phyloP scores from a whole-genome alignment of 35 echinoderm and acorn worm species.

The Diadema setosum region DNA sequence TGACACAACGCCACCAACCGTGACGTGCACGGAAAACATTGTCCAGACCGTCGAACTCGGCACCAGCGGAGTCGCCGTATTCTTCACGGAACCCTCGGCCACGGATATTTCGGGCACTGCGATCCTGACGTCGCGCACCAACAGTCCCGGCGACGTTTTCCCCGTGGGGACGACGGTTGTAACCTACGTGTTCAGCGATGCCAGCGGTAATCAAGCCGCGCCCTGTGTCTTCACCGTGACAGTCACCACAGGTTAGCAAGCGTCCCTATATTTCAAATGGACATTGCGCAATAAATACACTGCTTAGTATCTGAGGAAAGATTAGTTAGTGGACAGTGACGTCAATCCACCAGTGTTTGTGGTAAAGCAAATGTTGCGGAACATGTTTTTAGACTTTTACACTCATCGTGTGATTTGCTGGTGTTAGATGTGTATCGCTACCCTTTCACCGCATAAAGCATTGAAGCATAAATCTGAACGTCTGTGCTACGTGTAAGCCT shows the following conservation, averaged over 20 bases:
- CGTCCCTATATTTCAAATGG: too few species aligned
- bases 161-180: not conserved
- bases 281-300: too few species aligned
- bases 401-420: too few species aligned
- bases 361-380: too few species aligned
- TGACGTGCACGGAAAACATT: conserved; percentile 1
- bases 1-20: conserved; percentile 33
- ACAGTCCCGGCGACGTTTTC: not conserved
- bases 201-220: not conserved
- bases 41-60: not conserved
- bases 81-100: not conserved
- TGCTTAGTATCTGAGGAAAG: too few species aligned
- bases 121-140: not conserved
- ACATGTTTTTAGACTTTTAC: too few species aligned
- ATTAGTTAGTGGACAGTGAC: too few species aligned
- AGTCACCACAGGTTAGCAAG: conserved; percentile 29
- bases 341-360: too few species aligned
- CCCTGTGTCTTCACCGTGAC: conserved; percentile 42
- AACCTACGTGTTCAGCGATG: not conserved
- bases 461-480: too few species aligned
- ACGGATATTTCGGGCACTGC: not conserved
- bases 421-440: too few species aligned
- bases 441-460: too few species aligned
- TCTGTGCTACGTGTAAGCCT: too few species aligned
- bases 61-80: not conserved